Evolutionary conservation across 2,888 invertebrate genomes (phyloP).

Genomic region (Trachelus stipa): DNA sequence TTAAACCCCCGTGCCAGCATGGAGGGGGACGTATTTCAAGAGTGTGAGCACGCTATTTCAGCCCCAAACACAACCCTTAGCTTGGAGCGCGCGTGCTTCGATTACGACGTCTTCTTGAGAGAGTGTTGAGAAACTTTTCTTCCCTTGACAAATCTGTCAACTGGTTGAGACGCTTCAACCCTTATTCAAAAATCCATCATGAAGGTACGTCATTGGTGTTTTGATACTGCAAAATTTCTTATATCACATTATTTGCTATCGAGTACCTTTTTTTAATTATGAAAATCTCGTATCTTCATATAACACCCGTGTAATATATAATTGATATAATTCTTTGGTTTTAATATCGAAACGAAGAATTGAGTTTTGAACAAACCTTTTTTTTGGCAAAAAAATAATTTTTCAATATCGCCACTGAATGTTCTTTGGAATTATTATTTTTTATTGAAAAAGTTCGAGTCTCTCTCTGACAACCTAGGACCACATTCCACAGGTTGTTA

Average conservation of each 20-base stretch:
- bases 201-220: neutral
- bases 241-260: neutral
- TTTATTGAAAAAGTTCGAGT: neutral
- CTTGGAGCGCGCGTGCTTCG: slow-evolving; percentile 24
- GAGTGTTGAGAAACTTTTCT: neutral
- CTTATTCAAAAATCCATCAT: neutral
- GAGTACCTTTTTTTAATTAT: neutral
- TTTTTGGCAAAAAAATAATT: neutral
- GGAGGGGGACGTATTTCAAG: slow-evolving; percentile 56
- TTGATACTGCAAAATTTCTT: neutral
- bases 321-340: neutral
- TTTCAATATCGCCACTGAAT: neutral
- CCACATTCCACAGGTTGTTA: neutral
- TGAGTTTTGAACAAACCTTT: neutral
- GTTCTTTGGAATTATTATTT: neutral
- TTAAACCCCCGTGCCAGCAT: slow-evolving; percentile 29
- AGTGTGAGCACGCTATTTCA: slow-evolving; percentile 44
- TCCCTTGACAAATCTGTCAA: neutral
- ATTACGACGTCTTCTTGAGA: neutral
- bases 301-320: neutral
- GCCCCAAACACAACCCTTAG: slow-evolving; percentile 44
- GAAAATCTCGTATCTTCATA: neutral
- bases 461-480: neutral
- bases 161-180: neutral
- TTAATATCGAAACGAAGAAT: neutral